Conservation (phyloP, 2,888 invertebrate genomes). For the Polylopha cassiicola region DNA sequence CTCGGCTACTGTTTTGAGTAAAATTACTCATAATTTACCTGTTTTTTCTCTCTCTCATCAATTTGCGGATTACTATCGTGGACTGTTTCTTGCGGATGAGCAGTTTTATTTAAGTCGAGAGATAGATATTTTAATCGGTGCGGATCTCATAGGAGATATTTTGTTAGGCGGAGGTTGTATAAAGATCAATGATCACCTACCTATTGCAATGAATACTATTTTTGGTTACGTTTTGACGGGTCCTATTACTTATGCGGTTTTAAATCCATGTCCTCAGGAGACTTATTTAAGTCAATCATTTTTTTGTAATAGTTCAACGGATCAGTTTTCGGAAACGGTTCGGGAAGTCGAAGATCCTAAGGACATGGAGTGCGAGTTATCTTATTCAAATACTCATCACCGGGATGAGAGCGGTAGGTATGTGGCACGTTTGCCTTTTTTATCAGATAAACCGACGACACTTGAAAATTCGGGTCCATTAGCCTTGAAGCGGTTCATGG, state of each 20-base stretch:
- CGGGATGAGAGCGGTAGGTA: background rate
- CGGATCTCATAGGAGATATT: background rate
- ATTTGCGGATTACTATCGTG: background rate
- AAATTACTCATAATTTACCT: background rate
- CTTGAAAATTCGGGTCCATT: background rate
- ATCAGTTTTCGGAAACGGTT: background rate
- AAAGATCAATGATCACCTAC: background rate
- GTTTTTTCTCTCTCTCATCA: background rate
- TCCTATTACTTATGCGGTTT: background rate
- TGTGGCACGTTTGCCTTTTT: background rate
- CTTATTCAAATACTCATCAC: background rate
- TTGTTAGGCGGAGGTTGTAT: background rate
- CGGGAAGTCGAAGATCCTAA: background rate
- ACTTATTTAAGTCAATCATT: background rate
- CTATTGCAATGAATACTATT: background rate
- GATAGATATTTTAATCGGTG: background rate
- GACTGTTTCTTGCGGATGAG: background rate
- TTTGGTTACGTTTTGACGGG: background rate
- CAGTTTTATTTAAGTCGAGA: background rate
- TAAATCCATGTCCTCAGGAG: background rate
- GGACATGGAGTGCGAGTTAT: background rate
- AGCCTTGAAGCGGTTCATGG: slow-evolving; percentile 1
- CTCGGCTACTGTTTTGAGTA: background rate
- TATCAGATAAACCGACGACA: background rate
- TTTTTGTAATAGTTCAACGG: background rate